Evolutionary conservation across 2,113 vertebrate genomes (phyloP).

Genomic region (Chaetorhynchus papuensis): DNA sequence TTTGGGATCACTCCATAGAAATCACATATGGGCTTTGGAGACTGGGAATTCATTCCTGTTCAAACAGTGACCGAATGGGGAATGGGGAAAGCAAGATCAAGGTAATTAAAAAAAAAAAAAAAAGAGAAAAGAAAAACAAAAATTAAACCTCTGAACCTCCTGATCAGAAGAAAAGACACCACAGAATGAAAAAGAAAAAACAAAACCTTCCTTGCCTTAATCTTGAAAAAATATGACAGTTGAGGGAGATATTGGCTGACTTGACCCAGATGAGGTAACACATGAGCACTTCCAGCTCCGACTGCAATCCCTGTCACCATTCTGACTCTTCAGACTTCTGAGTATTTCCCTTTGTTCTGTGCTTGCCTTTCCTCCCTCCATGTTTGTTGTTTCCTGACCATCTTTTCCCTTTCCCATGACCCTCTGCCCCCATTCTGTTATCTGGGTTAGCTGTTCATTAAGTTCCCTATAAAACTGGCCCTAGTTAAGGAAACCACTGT

Average conservation of each 20-base stretch:
- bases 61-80: slow-evolving; percentile 48
- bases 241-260: background rate
- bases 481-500: background rate
- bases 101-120: background rate
- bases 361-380: background rate
- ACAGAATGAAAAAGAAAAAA: background rate
- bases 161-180: background rate
- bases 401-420: background rate
- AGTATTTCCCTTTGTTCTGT: background rate
- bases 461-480: background rate
- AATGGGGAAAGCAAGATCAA: background rate
- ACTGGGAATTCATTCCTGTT: slow-evolving; percentile 63
- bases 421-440: background rate
- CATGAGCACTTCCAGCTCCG: background rate
- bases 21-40: slow-evolving; percentile 62
- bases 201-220: background rate
- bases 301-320: background rate
- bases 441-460: background rate
- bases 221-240: background rate
- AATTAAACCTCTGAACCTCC: background rate
- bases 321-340: background rate
- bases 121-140: background rate
- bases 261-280: background rate
- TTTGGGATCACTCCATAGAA: slow-evolving; percentile 61
- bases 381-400: background rate